phyloP scores from a whole-genome alignment of 2,113 vertebrate genomes.

The Myotis yumanensis region DNA sequence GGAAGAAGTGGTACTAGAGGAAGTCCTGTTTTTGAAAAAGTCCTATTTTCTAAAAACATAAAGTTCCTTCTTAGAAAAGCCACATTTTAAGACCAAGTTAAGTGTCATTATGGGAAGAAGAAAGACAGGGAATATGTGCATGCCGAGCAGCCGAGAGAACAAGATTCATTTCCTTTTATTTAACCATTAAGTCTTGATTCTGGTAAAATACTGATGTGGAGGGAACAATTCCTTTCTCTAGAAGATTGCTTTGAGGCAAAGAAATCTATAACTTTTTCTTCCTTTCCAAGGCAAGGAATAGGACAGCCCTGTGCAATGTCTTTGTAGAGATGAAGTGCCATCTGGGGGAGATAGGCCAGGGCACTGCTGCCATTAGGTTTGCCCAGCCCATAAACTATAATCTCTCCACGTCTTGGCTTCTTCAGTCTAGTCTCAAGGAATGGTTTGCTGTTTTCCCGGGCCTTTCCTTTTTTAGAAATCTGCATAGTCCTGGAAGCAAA shows the following conservation, averaged over 20 bases:
- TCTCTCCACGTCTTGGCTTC: neutral
- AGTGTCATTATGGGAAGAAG: conserved; percentile 27
- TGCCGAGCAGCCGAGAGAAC: conserved; percentile 30
- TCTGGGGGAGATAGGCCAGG: conserved; percentile 60
- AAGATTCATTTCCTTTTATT: conserved; percentile 71
- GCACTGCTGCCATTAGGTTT: conserved; percentile 26
- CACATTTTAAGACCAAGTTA: conserved; percentile 48
- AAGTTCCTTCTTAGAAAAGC: conserved; percentile 40
- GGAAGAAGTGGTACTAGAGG: neutral
- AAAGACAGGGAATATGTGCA: neutral
- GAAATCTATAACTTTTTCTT: conserved; percentile 69
- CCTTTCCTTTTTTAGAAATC: conserved; percentile 65
- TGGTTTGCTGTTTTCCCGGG: conserved; percentile 28
- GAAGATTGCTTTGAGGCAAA: conserved; percentile 76
- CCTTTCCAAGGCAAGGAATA: conserved; percentile 51
- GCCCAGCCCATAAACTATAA: neutral
- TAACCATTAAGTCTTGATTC: conserved; percentile 69
- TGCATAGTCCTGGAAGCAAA: conserved; percentile 61
- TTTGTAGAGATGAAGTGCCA: conserved; percentile 71
- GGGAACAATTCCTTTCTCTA: conserved; percentile 75
- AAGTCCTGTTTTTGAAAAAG: conserved; percentile 22
- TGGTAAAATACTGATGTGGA: conserved; percentile 74
- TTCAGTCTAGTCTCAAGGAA: conserved; percentile 23
- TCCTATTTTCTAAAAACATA: conserved; percentile 2
- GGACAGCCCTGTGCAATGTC: conserved; percentile 50